Base-by-base conservation (phyloP, 2,113 vertebrate genomes). In the Gorsachius goisagi region DNA sequence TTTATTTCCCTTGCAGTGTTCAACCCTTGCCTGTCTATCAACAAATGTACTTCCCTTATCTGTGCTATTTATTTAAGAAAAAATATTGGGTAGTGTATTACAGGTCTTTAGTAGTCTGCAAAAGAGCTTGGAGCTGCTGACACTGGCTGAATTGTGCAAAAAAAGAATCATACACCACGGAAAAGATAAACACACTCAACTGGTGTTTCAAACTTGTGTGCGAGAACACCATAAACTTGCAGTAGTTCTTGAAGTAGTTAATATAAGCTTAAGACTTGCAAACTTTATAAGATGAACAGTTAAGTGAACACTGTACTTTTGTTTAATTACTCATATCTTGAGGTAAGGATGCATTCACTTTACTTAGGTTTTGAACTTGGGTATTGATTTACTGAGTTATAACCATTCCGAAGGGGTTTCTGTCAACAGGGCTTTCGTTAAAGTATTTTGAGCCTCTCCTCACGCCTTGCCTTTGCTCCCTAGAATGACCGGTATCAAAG, bases 101-200 rank as follows among this genome's bases (percentile, higher is more conserved):
- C 5, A 47, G 44, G 33, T 30, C 19, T 71, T 75, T 10, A 74
- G 28, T 5, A 39, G 33, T 35, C 45, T 53, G 37, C 21, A 37
- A 9, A 49, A 62, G 37, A 89, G 18, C 19, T 59, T 28, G 47
- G 33, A 66, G 60, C 15, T 56, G 47, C 9, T 14, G 35, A 9
- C 20, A 26, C 26, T 73, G 59, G 24, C 28, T 82, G 66, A 88
- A 4, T 0, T 41, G 26, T 77, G 39, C 1, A 17, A 27, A 55
- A 55, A 74, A 26, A 7, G 0, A 35, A 9, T 4, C 14, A 1
- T 21, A 16, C 35, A 23, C 32, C 24, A 37, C 2, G 0, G 55
- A 28, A 41, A 63, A 63, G 24, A 28, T n/a, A 41, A 47, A 47
- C 9, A 28, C 5, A 21, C 24, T 44, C 45, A 63, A 12, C 3